A percentile compares a stretch with the other conserved stretches of the same genome.
phyloP scores from a whole-genome alignment of 2,888 invertebrate species.

The Ypsolopha sequella region DNA sequence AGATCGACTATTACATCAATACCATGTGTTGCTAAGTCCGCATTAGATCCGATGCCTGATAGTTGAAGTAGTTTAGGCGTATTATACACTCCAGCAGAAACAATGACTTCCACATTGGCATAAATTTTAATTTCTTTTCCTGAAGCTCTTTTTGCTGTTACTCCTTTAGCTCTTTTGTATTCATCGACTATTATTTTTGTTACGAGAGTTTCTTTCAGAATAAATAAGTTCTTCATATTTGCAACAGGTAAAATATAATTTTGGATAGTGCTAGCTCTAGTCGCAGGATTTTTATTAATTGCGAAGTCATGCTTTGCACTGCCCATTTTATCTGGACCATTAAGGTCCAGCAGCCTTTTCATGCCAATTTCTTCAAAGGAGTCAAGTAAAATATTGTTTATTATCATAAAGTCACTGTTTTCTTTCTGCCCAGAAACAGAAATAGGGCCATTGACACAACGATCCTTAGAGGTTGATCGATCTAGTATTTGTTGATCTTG shows the following conservation, averaged over 20 bases:
- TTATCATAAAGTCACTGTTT: not conserved
- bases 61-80: slow-evolving; percentile 44
- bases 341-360: slow-evolving; percentile 1
- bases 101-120: slow-evolving; percentile 41
- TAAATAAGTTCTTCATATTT: slow-evolving; percentile 8
- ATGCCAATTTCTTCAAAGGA: slow-evolving; percentile 4
- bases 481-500: not conserved
- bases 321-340: slow-evolving; percentile 7
- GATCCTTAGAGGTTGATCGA: slow-evolving; percentile 3
- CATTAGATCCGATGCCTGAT: slow-evolving; percentile 46
- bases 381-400: not conserved
- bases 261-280: slow-evolving; percentile 21
- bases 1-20: slow-evolving; percentile 31
- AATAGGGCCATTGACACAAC: slow-evolving; percentile 5
- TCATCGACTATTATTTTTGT: slow-evolving; percentile 9
- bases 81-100: slow-evolving; percentile 42
- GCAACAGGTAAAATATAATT: slow-evolving; percentile 4
- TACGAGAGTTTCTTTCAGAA: slow-evolving; percentile 8
- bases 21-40: slow-evolving; percentile 24
- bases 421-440: not conserved
- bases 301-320: slow-evolving; percentile 1
- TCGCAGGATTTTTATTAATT: slow-evolving; percentile 10
- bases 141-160: slow-evolving; percentile 1
- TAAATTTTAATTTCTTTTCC: slow-evolving; percentile 9
- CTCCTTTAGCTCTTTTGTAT: slow-evolving; percentile 8